Conservation (phyloP, 2,888 invertebrate genomes). For the Carpatolechia fugitivella region DNA sequence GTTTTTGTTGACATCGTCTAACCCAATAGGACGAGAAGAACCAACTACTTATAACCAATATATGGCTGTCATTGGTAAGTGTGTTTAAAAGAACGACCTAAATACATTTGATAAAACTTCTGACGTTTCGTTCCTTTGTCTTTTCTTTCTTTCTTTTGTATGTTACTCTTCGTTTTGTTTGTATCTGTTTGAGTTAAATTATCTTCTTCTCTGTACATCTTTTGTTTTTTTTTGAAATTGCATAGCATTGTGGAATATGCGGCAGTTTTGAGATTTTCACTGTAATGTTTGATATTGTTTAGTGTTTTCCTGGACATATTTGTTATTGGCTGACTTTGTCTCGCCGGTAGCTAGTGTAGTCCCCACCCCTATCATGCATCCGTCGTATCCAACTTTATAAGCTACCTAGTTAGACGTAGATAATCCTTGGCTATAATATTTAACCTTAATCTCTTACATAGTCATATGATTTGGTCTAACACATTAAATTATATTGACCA, state of each 20-base stretch:
- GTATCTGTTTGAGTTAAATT: conserved; percentile 38
- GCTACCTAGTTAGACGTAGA: neutral
- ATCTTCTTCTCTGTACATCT: conserved; percentile 44
- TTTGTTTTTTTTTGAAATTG: conserved; percentile 63
- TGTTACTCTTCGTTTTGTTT: conserved; percentile 41
- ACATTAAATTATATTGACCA: neutral
- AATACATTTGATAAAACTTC: conserved; percentile 74
- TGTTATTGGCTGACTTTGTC: conserved; percentile 47
- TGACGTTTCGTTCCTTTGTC: conserved; percentile 51
- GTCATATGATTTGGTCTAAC: neutral
- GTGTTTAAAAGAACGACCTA: conserved; percentile 78
- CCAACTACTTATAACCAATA: conserved; percentile 96
- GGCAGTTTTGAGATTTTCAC: conserved; percentile 58
- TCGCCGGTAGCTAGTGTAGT: conserved; percentile 52
- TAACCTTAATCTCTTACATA: neutral
- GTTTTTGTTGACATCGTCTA: conserved; percentile 85
- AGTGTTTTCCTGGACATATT: conserved; percentile 41
- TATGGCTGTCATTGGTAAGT: conserved; percentile 97
- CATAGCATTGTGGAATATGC: conserved; percentile 77
- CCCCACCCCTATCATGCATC: conserved; percentile 63
- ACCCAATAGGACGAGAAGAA: conserved; percentile 95
- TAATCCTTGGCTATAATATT: neutral
- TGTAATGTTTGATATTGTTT: conserved; percentile 55
- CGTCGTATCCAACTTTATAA: conserved; percentile 28
- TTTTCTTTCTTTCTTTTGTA: conserved; percentile 40